Base-by-base conservation (phyloP, 2,888 invertebrate species). In the Zeuzera pyrina region DNA sequence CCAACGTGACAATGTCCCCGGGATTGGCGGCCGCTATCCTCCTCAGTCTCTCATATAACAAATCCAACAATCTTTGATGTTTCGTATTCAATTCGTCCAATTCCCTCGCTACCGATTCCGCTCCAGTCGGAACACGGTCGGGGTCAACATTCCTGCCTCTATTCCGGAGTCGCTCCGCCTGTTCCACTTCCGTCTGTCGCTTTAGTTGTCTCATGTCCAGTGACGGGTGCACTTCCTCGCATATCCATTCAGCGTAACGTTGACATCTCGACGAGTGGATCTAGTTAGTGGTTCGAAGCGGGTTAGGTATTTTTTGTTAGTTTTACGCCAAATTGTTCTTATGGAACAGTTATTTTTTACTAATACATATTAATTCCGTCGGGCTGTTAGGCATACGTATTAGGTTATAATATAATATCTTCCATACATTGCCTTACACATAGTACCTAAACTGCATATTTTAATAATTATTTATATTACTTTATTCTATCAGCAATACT, bases 191-290 rank as follows among this genome's bases (percentile, higher is more conserved):
- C 0, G 77, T 77, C 38, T 78, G 78, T 0, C 81, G 60, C 34
- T 60, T 63, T n/a, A 81, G 48, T 29, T 78, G 79, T 11, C 70
- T 63, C 56, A 67, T 67, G 77, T 93, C 93, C 62, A 93, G 68
- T 35, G 92, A 92, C 2, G 93, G 93, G 57, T 93, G 93, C 31
- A 91, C 86, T 55, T 93, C 93, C 57, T 90, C 91, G 68, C 95
- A 88, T 45, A 95, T 86, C 77, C 88, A 88, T 57, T 94, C 94
- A 42, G 89, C 87, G 86, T 92, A 97, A 45, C 91, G 89, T 76
- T 92, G 91, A 68, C 94, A 90, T 61, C 92, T 88, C 65, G 91
- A 89, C 70, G 93, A 91, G 86, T 93, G 93, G 67, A 92, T 93
- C 94, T 95, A 89, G 34, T 68, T 85, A 66, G 79, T 79, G 71